A percentile compares a stretch with the other conserved stretches of the same genome.
Evolutionary conservation across 64 coral and sea anemone species (phyloP).

Genomic region (Hydrozoanthus tunicans): DNA sequence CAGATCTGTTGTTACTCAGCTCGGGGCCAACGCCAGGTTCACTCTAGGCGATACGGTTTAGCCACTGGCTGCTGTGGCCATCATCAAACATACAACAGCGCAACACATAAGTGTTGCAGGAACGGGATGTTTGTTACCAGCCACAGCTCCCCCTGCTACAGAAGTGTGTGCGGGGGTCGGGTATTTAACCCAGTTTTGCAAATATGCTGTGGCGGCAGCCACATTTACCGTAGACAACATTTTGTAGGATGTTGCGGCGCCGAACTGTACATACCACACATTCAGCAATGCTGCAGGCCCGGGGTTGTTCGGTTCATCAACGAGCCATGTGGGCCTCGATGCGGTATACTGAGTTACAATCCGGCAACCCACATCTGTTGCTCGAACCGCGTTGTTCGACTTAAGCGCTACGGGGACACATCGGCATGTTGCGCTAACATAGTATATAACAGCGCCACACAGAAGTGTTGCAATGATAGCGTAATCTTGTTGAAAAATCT

Average conservation of each 20-base stretch:
- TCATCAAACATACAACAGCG: background rate
- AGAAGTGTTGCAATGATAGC: slow-evolving; percentile 24
- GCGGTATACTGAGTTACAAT: background rate
- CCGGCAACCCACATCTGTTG: slow-evolving; percentile 25
- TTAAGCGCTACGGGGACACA: background rate
- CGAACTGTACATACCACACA: background rate
- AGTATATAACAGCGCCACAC: background rate
- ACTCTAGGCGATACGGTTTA: background rate
- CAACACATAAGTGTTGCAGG: slow-evolving; percentile 5
- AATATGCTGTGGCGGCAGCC: background rate
- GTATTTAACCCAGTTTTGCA: background rate
- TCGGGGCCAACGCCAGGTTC: background rate
- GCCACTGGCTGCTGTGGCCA: slow-evolving; percentile 3
- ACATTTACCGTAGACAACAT: background rate
- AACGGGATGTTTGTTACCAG: background rate
- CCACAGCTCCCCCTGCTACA: background rate
- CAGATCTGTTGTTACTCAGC: slow-evolving; percentile 10
- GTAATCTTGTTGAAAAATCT: slow-evolving; percentile 19
- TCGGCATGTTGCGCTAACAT: background rate
- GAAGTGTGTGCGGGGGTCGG: background rate
- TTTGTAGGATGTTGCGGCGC: background rate
- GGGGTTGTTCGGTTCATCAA: background rate
- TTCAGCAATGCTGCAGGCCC: slow-evolving; percentile 10
- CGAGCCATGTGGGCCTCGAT: background rate
- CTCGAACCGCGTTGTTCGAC: background rate